Conservation (phyloP, 2,888 invertebrate species). For the Nymphalis urticae region DNA sequence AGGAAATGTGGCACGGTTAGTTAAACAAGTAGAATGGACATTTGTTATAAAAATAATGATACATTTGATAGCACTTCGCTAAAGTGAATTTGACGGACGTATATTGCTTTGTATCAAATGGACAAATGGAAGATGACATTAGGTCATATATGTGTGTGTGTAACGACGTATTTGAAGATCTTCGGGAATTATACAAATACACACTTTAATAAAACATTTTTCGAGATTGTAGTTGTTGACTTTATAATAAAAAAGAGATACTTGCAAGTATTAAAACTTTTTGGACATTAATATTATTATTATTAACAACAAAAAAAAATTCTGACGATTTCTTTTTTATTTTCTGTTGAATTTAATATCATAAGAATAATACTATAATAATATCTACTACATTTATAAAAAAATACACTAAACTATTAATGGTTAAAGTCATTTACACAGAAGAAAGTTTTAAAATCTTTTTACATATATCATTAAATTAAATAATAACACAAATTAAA, state of each 20-base stretch:
- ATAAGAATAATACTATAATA: no score
- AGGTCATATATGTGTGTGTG: not conserved
- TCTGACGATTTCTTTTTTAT: no score
- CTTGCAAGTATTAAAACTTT: no score
- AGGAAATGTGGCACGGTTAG: conserved; percentile 65
- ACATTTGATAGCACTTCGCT: conserved; percentile 51
- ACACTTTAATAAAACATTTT: no score
- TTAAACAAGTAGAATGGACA: conserved; percentile 71
- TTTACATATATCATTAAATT: not conserved
- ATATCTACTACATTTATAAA: no score
- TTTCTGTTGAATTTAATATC: no score
- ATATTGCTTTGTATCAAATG: conserved; percentile 35
- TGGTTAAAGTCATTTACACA: no score
- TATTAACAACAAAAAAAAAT: no score
- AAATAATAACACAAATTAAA: conserved; percentile 22
- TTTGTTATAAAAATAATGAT: conserved; percentile 61
- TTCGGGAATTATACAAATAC: not conserved
- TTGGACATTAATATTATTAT: no score
- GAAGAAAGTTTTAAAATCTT: no score
- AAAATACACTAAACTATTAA: no score
- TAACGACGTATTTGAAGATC: conserved; percentile 6
- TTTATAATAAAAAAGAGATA: not conserved
- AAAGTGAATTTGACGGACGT: conserved; percentile 44
- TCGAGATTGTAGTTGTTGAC: not conserved
- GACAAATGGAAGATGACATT: conserved; percentile 31